Evolutionary conservation across 2,797 vertebrate genomes (phyloP).

Genomic region (Discoglossus pictus): DNA sequence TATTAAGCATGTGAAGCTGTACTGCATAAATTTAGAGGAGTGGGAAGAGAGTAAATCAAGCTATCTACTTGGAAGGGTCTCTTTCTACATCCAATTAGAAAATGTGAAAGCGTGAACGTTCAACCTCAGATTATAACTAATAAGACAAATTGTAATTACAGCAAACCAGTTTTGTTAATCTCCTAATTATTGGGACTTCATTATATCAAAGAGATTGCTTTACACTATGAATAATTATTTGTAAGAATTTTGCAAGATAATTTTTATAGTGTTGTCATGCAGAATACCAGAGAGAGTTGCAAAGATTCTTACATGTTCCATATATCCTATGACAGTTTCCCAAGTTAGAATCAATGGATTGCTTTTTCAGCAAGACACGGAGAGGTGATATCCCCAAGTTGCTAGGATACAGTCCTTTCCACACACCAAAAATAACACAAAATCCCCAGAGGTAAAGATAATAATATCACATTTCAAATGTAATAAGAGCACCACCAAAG

Average conservation of each 20-base stretch:
- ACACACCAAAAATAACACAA: conserved; percentile 51
- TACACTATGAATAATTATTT: too few relatives aligned
- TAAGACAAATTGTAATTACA: too few relatives aligned
- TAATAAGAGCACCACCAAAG: conserved; percentile 22
- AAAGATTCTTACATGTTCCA: conserved; percentile 55
- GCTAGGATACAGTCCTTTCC: conserved; percentile 68
- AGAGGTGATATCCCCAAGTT: conserved; percentile 67
- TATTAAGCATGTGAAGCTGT: too few relatives aligned
- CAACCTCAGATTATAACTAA: too few relatives aligned
- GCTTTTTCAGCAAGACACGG: conserved; percentile 62
- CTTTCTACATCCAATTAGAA: too few relatives aligned
- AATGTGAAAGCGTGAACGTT: too few relatives aligned
- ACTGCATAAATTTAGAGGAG: too few relatives aligned
- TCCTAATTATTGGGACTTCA: too few relatives aligned
- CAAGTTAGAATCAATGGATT: conserved; percentile 66
- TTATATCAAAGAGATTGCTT: too few relatives aligned
- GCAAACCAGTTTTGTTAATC: too few relatives aligned
- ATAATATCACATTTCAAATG: conserved; percentile 43
- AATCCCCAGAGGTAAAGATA: conserved; percentile 39
- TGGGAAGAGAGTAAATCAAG: too few relatives aligned
- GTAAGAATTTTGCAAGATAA: not conserved
- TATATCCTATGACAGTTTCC: conserved; percentile 58
- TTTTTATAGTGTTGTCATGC: conserved; percentile 13
- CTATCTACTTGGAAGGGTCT: too few relatives aligned
- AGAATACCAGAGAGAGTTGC: conserved; percentile 52